Evolutionary conservation across 2,888 invertebrate genomes (phyloP).

Genomic region (Hydraecia micacea): DNA sequence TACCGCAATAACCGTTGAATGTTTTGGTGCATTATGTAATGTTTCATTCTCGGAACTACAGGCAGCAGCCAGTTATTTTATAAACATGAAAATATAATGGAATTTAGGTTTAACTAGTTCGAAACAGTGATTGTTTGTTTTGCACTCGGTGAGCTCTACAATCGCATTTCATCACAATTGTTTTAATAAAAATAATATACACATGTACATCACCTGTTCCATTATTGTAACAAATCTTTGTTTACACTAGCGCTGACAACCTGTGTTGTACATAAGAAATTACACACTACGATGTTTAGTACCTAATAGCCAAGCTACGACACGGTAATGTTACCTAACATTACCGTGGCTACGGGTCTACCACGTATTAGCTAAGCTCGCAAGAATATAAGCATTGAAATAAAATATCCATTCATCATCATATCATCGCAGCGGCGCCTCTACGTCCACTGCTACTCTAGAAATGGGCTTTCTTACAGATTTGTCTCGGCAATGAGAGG

Average conservation of each 20-base stretch:
- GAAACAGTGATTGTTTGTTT: constrained; percentile 23
- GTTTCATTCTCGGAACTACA: constrained; percentile 22
- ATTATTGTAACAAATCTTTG: constrained; percentile 28
- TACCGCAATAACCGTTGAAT: not conserved
- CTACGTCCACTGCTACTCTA: not conserved
- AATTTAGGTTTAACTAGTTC: constrained; percentile 9
- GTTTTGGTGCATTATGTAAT: constrained; percentile 31
- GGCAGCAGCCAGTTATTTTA: constrained; percentile 23
- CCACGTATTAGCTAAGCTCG: not conserved
- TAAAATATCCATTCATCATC: not conserved
- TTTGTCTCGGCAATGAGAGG: no score
- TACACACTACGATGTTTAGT: not conserved
- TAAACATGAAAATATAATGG: constrained; percentile 51
- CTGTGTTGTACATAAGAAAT: constrained; percentile 11
- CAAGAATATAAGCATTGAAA: not conserved
- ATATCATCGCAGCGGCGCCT: not conserved
- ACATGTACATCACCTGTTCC: constrained; percentile 9
- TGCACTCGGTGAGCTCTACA: constrained; percentile 17
- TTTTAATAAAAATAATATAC: constrained; percentile 16
- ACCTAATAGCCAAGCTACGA: not conserved
- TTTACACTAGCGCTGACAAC: constrained; percentile 22
- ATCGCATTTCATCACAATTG: constrained; percentile 12
- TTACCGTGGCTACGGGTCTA: not conserved
- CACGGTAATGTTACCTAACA: no score
- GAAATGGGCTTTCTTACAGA: not conserved